Evolutionary conservation across 2,888 invertebrate species (phyloP), one percentile per base, ranked within the genome.

Genomic region (Phalangium opilio): DNA sequence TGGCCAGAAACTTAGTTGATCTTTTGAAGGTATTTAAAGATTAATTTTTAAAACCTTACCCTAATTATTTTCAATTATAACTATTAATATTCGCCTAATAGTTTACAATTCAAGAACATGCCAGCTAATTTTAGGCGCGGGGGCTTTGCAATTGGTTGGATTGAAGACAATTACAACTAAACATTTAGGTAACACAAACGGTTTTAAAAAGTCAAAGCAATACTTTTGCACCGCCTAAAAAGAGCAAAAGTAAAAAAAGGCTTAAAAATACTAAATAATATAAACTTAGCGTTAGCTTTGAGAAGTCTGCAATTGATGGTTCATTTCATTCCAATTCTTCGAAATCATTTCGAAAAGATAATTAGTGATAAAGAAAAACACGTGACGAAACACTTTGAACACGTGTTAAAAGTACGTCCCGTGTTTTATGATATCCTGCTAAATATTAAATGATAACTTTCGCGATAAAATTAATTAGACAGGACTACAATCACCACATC

Each of bases 101-200:
- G n/a, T 27, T 45, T 74, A 73, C 59, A 74, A 70, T 57, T 70
- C 71, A 3, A 62, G 72, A 47, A 69, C 71, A 2, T 93, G 89
- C 67, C 93, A 95, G 65, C 73, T 98, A 58, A 86, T 98, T 46
- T 73, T 98, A 47, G 96, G 95, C 39, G 96, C 95, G 36, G 95
- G 95, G 39, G 96, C 98, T 5, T 76, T 96, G 62, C 83, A 87
- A 62, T 81, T 89, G 54, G 91, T 91, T 34, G 95, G 95, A 4
- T 70, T 89, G 45, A 87, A 87, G 69, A 90, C 87, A 20, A 93
- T 93, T 55, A 90, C 93, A 3, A 91, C 87, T 59, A 84, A 85
- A 33, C 93, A 95, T 70, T 72, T 98, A 59, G 91, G 71, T 70
- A 54, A 52, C 55, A 40, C 39, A 34, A 2, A 14, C 14, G 12